Evolutionary conservation across 2,113 vertebrate genomes (phyloP).

Genomic region (Erythrocercus mccallii): DNA sequence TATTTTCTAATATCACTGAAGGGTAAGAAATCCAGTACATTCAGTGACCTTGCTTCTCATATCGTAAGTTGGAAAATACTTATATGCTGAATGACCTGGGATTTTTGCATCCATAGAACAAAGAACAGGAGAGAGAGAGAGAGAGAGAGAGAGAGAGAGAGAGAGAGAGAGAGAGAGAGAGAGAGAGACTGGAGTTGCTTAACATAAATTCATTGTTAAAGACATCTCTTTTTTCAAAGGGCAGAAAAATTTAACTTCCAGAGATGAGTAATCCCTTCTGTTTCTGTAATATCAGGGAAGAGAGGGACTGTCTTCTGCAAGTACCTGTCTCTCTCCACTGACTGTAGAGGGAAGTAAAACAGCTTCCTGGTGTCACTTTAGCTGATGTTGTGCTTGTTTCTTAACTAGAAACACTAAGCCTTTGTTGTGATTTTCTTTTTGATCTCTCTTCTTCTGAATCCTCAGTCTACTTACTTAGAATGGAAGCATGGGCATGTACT

Average conservation of each 20-base stretch:
- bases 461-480: not conserved
- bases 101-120: conserved; percentile 8
- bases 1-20: not conserved
- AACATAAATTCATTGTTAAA: not conserved
- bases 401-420: not conserved
- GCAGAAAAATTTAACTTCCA: not conserved
- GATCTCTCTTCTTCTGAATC: not conserved
- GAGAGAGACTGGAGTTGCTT: not conserved
- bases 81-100: not conserved
- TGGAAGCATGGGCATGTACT: not conserved
- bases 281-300: not conserved
- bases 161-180: not conserved
- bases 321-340: not conserved
- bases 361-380: not conserved
- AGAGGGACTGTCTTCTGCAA: not conserved
- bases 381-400: not conserved
- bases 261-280: not conserved
- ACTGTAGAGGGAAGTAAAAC: not conserved
- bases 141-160: not conserved
- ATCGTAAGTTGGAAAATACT: not conserved
- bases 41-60: not conserved
- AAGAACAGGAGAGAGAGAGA: not conserved
- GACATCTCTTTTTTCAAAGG: not conserved
- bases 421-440: not conserved
- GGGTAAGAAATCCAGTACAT: not conserved